Evolutionary conservation across 2,113 vertebrate species (phyloP).

Genomic region (Bothrops jararaca): DNA sequence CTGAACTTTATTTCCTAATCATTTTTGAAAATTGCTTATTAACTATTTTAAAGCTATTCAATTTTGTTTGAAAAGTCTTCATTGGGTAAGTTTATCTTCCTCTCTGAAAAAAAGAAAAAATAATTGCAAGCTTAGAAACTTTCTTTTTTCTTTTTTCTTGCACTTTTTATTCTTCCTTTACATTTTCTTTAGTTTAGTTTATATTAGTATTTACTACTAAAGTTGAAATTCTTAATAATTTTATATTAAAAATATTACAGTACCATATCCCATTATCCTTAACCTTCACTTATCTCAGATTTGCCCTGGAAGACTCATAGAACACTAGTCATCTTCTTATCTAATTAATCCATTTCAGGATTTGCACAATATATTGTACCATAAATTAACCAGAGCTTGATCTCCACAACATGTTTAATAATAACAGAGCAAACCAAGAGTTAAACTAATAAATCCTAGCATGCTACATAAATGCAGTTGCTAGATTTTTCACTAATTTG

Average conservation of each 20-base stretch:
- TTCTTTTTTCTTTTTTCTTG: not conserved
- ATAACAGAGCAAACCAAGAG: not conserved
- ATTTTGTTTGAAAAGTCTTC: not conserved
- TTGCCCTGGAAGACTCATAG: not conserved
- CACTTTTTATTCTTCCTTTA: not conserved
- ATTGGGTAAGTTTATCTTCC: not conserved
- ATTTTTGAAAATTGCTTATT: not conserved
- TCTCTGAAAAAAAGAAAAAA: not conserved
- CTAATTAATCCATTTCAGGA: not conserved
- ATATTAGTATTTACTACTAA: not conserved
- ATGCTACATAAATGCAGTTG: not conserved
- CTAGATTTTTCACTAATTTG: not conserved
- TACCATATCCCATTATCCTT: not conserved
- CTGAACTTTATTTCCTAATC: not conserved
- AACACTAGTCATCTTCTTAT: not conserved
- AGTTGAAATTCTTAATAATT: not conserved
- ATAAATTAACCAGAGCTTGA: not conserved
- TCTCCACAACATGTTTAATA: not conserved
- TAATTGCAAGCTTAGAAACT: not conserved
- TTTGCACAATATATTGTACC: not conserved
- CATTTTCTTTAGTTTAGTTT: not conserved
- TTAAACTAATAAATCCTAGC: not conserved
- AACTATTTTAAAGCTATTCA: not conserved
- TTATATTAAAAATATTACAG: not conserved
- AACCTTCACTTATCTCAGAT: not conserved